These are phyloP conservation scores for Sebastes vulpes DNA, from an alignment of 2,797 vertebrate genomes.

Conservation along the genomic window DNA sequence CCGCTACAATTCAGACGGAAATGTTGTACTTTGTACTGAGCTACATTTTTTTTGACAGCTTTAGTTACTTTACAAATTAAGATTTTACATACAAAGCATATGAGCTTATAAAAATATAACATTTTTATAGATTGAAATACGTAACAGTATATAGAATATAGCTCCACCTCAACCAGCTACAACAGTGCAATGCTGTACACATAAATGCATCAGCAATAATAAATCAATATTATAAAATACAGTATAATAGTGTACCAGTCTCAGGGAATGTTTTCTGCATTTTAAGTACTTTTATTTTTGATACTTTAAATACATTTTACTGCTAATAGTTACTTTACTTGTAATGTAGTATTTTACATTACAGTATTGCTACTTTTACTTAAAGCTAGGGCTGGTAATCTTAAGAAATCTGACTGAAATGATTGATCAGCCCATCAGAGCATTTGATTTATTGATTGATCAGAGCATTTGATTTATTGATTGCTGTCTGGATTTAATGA, in stretches of 20 bases:
- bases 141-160: not conserved
- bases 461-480: no score
- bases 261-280: not conserved
- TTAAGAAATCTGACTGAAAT: no score
- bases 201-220: not conserved
- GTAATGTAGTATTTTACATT: not conserved
- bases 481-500: no score
- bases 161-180: not conserved
- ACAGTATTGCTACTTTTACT: not conserved
- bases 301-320: not conserved
- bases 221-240: not conserved
- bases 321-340: not conserved
- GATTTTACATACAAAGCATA: not conserved
- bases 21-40: not conserved
- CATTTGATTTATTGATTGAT: no score
- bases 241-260: not conserved
- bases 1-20: not conserved
- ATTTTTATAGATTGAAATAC: not conserved
- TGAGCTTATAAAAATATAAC: not conserved
- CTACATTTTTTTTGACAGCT: not conserved
- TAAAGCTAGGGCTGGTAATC: no score
- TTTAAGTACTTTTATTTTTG: not conserved
- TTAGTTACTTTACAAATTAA: not conserved
- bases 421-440: no score
- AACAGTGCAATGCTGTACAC: not conserved